Evolutionary conservation across 2,113 vertebrate species (phyloP), one percentile per base, ranked within the genome.

Genomic region (Bubo blakistoni): DNA sequence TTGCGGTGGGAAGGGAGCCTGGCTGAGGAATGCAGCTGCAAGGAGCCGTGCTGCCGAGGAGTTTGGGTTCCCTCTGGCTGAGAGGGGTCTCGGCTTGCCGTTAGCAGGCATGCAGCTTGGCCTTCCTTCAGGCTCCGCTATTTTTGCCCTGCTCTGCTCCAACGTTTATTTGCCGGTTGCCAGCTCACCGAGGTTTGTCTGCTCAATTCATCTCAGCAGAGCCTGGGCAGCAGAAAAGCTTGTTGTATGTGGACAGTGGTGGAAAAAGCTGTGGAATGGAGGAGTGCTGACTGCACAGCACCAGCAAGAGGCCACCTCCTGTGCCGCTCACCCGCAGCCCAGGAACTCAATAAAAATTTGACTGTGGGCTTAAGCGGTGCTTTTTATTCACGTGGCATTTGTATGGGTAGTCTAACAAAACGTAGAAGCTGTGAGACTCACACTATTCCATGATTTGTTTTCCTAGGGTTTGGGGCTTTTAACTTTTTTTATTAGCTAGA

Each of bases 231-330:
- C n/a, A 82, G 51, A n/a, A 71, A 55, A 85, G 11, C 24, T 80
- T 1, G 0, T 9, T 16, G 13, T 44, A 5, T 2, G 11, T 5
- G 19, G 62, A 18, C 66, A 57, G 36, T 13, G 61, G 17, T 21
- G 70, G 42, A 38, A 34, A 19, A 72, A 55, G 54, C 6, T 15
- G 9, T 5, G 46, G 57, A 67, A 65, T 40, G 16, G 42, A 66
- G 51, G 36, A 62, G 44, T 8, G 49, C 42, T 34, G 74, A 42
- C 27, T 76, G 26, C 34, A 14, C 15, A 15, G 42, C 26, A 79
- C 15, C n/a, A 73, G 21, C 30, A 42, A 36, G 21, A 44, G 66
- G 18, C 58, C 42, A 27, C 13, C 44, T 82, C 54, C 49, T 36
- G 29, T 59, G 65, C 52, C 1, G 2, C 30, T 51, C 6, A 8